Evolutionary conservation across 2,113 vertebrate species (phyloP).

Genomic region (Ceyx cyanopectus): DNA sequence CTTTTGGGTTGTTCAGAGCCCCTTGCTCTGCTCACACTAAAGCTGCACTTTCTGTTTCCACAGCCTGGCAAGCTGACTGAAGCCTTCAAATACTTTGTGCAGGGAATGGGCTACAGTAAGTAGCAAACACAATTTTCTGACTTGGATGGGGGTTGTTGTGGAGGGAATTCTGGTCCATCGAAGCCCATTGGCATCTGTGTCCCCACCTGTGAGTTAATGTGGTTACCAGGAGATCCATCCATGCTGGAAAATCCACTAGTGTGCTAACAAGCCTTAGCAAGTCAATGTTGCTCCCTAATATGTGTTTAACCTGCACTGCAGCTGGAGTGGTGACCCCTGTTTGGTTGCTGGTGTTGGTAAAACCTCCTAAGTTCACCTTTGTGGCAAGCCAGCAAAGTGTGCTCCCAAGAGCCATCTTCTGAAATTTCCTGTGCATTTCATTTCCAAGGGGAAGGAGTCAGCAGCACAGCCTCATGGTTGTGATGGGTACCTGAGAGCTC

Average conservation of each 20-base stretch:
- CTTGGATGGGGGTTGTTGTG: neutral
- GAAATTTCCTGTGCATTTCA: neutral
- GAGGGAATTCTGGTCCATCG: neutral
- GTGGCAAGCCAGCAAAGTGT: neutral
- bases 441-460: neutral
- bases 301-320: neutral
- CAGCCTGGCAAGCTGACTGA: conserved; percentile 92
- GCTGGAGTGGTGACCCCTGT: neutral
- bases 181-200: conserved; percentile 5
- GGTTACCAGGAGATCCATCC: neutral
- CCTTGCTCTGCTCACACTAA: neutral
- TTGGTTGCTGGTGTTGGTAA: conserved; percentile 4
- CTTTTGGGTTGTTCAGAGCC: neutral
- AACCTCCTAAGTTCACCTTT: neutral
- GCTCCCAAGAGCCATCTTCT: neutral
- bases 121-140: conserved; percentile 23
- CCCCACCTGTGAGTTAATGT: neutral
- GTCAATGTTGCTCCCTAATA: neutral
- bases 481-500: neutral
- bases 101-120: conserved; percentile 99
- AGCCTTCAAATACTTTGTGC: conserved; percentile 97
- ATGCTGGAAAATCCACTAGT: neutral
- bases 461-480: neutral
- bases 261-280: neutral
- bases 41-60: neutral